Evolutionary conservation across 2,113 vertebrate species (phyloP), one percentile per base, ranked within the genome.

Genomic region (Odocoileus hemionus): DNA sequence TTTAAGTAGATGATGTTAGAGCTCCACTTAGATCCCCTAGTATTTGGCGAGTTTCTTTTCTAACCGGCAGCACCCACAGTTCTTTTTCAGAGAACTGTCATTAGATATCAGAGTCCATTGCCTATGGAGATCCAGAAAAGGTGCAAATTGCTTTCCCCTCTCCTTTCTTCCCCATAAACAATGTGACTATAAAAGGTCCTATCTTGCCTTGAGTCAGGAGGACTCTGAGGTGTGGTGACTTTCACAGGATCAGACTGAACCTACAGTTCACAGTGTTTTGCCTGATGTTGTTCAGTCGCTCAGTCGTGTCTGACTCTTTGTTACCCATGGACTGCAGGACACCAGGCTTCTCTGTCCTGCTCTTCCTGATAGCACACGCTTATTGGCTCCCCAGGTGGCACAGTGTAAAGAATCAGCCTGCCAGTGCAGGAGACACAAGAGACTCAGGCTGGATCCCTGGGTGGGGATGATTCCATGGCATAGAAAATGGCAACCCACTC

Each of bases 241-340:
- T 70, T 74, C 39, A 89, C 64, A 85, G 64, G 45, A 70, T 80
- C 28, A 61, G 16, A 26, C 19, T 83, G 33, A 52, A 74, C 43
- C 15, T 74, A 60, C 58, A 45, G 36, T 67, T 12, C 21, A n/a
- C 4, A 26, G 17, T 17, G 43, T 50, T 39, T 82, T 30, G 23
- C 80, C 10, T 25, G 12, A 36, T n/a, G 64, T 33, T 61, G 28
- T 67, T n/a, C 33, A n/a, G 64, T 67, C 17, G 4, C 64, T 67
- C 61, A 67, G 33, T 8, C 0, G 0, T 67, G 16, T 67, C 33
- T 4, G 4, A n/a, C 61, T 67, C 7, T n/a, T 33, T 64, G 64
- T 67, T 10, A 67, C 64, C 64, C 4, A 1, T 67, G 8, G 64
- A 10, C 8, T n/a, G 7, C 1, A 67, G 33, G 33, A n/a, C 33